Percentiles rank a stretch among this genome's conserved stretches.
Conservation (phyloP, 2,797 vertebrate genomes). For the Pangasius larnaudii region DNA sequence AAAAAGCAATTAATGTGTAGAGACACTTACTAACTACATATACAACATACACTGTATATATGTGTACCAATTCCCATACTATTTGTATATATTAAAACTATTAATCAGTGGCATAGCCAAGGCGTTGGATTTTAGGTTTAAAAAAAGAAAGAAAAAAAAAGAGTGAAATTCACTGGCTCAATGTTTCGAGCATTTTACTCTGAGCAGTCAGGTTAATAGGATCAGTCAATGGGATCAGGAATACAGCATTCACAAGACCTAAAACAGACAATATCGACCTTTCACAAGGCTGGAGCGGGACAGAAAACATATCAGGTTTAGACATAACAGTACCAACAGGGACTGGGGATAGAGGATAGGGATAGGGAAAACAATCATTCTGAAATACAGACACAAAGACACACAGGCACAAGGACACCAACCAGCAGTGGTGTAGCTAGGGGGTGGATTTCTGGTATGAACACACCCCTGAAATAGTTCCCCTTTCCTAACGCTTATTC, state of each 20-base stretch:
- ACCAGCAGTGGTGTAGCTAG: background rate
- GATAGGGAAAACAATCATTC: background rate
- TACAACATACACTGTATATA: background rate
- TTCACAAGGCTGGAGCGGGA: background rate
- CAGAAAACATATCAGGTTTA: conserved; percentile 19
- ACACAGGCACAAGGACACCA: background rate
- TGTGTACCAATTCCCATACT: background rate
- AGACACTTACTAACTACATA: conserved; percentile 15
- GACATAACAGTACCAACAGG: background rate
- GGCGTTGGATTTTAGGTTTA: background rate
- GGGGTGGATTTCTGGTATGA: background rate
- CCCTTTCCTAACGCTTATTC: background rate
- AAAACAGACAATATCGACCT: background rate
- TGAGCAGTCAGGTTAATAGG: background rate
- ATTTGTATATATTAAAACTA: background rate
- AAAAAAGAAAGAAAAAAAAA: background rate
- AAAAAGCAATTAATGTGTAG: conserved; percentile 26
- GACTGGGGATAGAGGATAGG: background rate
- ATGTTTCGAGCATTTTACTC: background rate
- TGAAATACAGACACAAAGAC: background rate
- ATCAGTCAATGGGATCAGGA: background rate
- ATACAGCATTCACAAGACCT: background rate
- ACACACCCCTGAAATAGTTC: background rate
- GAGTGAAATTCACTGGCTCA: background rate
- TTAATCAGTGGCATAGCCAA: background rate